Evolutionary conservation across 2,888 invertebrate species (phyloP).

Genomic region (Scaptomyza polygonia): DNA sequence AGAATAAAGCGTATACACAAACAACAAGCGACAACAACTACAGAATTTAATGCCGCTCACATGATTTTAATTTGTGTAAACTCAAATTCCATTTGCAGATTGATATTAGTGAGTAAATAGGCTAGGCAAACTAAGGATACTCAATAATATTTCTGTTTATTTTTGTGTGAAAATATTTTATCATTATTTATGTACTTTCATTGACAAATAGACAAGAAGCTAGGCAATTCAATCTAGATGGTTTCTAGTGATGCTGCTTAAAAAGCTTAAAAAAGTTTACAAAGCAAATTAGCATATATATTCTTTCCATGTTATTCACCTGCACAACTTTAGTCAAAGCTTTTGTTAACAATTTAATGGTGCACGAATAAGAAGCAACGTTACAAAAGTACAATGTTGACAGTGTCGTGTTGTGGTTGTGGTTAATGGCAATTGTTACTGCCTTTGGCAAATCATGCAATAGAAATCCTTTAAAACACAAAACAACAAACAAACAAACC

Average conservation of each 20-base stretch:
- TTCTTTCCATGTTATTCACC: neutral
- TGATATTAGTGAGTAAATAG: conserved; percentile 4
- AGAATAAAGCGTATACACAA: conserved; percentile 28
- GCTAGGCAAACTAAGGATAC: neutral
- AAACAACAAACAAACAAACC: conserved; percentile 15
- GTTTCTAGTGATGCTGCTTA: neutral
- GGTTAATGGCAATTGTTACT: conserved; percentile 55
- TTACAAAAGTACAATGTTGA: conserved; percentile 37
- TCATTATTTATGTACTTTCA: neutral
- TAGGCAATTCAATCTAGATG: neutral
- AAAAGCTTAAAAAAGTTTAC: neutral
- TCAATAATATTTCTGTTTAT: neutral
- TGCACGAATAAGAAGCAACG: conserved; percentile 18
- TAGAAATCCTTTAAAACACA: conserved; percentile 56
- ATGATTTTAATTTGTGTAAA: conserved; percentile 69
- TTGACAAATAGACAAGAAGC: neutral
- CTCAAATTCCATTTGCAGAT: conserved; percentile 69
- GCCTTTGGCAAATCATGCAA: conserved; percentile 49
- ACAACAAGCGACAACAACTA: conserved; percentile 18
- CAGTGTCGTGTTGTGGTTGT: conserved; percentile 48
- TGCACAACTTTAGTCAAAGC: conserved; percentile 1
- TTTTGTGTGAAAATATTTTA: neutral
- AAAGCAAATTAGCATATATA: neutral
- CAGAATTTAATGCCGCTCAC: conserved; percentile 55
- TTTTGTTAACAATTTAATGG: conserved; percentile 11